phyloP scores from a whole-genome alignment of 2,888 invertebrate species.

The Drosophila mettleri region DNA sequence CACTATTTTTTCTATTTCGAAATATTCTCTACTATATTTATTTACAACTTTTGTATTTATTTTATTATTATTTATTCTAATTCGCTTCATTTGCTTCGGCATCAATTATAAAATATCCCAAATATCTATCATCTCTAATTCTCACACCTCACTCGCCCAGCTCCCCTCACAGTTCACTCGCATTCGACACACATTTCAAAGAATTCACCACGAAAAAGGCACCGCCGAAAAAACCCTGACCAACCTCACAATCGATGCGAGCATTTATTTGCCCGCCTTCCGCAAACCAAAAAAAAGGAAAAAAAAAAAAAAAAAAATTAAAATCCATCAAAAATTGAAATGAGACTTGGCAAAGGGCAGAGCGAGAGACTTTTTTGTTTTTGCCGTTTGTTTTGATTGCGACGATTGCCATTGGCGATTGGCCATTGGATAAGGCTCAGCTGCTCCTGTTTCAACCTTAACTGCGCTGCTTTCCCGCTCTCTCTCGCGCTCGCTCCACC shows the following conservation, averaged over 20 bases:
- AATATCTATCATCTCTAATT: slow-evolving; percentile 1
- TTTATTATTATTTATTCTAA: background rate
- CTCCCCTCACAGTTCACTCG: slow-evolving; percentile 40
- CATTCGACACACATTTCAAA: slow-evolving; percentile 18
- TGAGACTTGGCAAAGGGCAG: slow-evolving; percentile 26
- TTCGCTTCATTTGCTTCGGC: background rate
- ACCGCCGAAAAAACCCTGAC: slow-evolving; percentile 47
- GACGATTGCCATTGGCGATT: slow-evolving; percentile 11
- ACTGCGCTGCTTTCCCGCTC: background rate
- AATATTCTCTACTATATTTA: background rate
- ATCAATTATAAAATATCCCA: background rate
- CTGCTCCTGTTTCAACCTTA: slow-evolving; percentile 18
- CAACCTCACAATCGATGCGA: slow-evolving; percentile 56
- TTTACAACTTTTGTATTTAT: background rate
- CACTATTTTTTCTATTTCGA: no score
- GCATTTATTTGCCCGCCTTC: slow-evolving; percentile 31
- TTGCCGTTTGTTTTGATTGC: slow-evolving; percentile 9
- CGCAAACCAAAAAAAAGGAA: background rate
- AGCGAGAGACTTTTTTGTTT: slow-evolving; percentile 15
- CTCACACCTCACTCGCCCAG: slow-evolving; percentile 2
- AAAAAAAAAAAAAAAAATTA: background rate
- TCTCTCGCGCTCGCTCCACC: background rate
- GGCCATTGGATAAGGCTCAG: slow-evolving; percentile 21
- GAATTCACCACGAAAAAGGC: slow-evolving; percentile 28
- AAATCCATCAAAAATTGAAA: slow-evolving; percentile 43